phyloP scores from a whole-genome alignment of 2,113 vertebrate species.

The Hyaena hyaena region DNA sequence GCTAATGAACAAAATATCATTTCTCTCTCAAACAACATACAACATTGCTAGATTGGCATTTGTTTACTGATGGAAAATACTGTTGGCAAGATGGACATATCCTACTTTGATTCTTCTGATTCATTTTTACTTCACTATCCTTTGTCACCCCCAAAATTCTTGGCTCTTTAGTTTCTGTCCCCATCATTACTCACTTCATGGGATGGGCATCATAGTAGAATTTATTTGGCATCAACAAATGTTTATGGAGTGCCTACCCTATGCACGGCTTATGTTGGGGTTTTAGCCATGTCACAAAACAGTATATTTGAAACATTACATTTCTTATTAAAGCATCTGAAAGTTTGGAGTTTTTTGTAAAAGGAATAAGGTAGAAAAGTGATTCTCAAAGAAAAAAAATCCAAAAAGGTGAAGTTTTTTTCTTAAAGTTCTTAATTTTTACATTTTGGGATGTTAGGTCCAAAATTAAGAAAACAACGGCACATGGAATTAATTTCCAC shows the following conservation, averaged over 20 bases:
- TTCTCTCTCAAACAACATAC: neutral
- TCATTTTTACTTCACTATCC: neutral
- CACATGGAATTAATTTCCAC: neutral
- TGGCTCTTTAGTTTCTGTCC: neutral
- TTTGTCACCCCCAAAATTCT: neutral
- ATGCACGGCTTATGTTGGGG: neutral
- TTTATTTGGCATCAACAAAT: neutral
- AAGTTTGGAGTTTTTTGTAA: neutral
- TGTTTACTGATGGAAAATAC: neutral
- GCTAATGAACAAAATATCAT: neutral
- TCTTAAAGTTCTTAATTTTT: neutral
- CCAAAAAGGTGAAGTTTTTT: neutral
- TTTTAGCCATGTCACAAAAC: neutral
- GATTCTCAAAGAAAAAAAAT: neutral
- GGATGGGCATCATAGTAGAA: neutral
- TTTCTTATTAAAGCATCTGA: neutral
- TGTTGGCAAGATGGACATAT: neutral
- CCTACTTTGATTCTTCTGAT: neutral
- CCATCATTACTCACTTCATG: neutral
- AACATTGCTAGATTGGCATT: neutral
- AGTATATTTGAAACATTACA: neutral
- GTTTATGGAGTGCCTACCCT: neutral
- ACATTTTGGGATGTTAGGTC: neutral
- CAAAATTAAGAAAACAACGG: neutral
- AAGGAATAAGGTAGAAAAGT: neutral